phyloP scores from a whole-genome alignment of 1,140 invertebrate species.

The Sweltsa coloradensis region DNA sequence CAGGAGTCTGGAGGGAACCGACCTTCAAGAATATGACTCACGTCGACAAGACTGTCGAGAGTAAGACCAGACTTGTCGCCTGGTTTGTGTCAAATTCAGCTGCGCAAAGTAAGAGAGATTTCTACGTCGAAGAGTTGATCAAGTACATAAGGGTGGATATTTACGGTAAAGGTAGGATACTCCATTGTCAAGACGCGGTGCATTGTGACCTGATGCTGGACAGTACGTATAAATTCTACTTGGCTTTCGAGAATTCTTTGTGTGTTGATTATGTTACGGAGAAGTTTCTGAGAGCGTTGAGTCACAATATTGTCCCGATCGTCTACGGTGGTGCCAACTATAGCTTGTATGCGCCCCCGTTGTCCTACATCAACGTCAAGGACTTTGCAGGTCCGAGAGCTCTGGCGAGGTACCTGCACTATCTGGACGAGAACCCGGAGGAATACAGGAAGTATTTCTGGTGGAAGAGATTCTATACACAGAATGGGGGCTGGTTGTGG shows the following conservation, averaged over 20 bases:
- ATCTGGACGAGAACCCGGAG: conserved; percentile 37
- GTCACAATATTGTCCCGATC: conserved; percentile 23
- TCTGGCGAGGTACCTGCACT: conserved; percentile 26
- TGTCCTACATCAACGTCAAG: conserved; percentile 28
- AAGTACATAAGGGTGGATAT: too few species aligned
- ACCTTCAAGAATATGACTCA: too few species aligned
- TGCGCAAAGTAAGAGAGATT: too few species aligned
- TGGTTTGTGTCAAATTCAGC: too few species aligned
- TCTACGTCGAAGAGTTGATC: too few species aligned
- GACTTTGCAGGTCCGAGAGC: conserved; percentile 23
- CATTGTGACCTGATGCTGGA: conserved; percentile 16
- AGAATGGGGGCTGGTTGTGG: too few species aligned
- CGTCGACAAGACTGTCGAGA: too few species aligned
- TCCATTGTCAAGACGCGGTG: too few species aligned
- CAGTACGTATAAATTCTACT: conserved; percentile 26
- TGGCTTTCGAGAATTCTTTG: conserved; percentile 29
- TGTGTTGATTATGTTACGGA: conserved; percentile 33
- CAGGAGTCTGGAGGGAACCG: too few species aligned
- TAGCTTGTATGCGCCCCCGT: conserved; percentile 17
- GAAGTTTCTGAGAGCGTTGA: conserved; percentile 24
- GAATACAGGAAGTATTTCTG: conserved; percentile 47
- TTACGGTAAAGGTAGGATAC: too few species aligned
- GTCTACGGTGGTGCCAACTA: conserved; percentile 18
- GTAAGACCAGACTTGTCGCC: too few species aligned
- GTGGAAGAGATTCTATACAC: conserved; percentile 53